Conservation (phyloP, 2,113 vertebrate species). For the Oncorhynchus clarkii region DNA sequence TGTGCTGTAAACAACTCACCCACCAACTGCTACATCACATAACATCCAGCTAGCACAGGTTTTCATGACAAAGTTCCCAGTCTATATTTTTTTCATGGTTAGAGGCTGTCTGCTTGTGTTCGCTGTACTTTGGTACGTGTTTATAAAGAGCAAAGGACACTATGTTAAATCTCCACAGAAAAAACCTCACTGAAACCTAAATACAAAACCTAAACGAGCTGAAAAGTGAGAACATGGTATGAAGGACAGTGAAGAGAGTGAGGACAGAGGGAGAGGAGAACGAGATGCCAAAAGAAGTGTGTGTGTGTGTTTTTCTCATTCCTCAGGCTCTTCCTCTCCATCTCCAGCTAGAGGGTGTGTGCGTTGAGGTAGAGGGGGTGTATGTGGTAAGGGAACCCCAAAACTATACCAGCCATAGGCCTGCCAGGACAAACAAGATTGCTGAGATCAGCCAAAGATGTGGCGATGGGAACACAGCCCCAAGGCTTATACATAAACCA, state of each 20-base stretch:
- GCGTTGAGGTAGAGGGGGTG: slow-evolving; percentile 30
- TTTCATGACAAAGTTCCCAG: not conserved
- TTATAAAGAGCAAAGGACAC: not conserved
- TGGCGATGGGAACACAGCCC: slow-evolving; percentile 39
- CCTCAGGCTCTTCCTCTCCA: slow-evolving; percentile 16
- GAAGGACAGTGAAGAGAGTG: not conserved
- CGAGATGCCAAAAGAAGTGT: slow-evolving; percentile 20
- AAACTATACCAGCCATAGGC: slow-evolving; percentile 54
- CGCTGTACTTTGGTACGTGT: not conserved
- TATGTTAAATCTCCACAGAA: not conserved
- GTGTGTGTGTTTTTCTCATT: slow-evolving; percentile 41
- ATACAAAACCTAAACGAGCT: not conserved
- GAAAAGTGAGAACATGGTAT: not conserved
- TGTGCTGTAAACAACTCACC: slow-evolving; percentile 44
- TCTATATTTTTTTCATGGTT: not conserved
- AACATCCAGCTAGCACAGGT: not conserved
- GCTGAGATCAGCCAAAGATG: slow-evolving; percentile 63
- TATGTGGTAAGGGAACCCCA: slow-evolving; percentile 34
- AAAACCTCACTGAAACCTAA: not conserved
- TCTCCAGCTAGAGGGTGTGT: not conserved
- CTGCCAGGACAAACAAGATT: not conserved
- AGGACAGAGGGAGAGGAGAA: not conserved
- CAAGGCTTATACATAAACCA: slow-evolving; percentile 47
- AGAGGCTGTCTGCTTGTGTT: not conserved
- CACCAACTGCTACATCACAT: slow-evolving; percentile 20